These are phyloP conservation scores for Leptinotarsa haldemani DNA, from an alignment of 2,888 invertebrate genomes.

Conservation along the genomic window DNA sequence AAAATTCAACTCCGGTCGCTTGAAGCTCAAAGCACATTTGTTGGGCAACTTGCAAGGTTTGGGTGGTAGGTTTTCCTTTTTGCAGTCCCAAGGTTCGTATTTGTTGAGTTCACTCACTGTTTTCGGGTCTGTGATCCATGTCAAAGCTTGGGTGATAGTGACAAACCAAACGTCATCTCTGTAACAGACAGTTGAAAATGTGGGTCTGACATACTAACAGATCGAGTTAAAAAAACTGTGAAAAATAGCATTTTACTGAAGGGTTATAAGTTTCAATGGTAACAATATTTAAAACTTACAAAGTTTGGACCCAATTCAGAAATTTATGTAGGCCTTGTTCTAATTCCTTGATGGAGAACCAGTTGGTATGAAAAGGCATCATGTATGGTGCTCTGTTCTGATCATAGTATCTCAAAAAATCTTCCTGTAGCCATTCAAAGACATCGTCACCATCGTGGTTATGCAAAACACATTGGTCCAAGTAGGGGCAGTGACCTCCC, in stretches of 20 bases:
- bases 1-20: conserved; percentile 79
- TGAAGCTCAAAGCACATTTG: conserved; percentile 86
- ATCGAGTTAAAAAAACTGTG: too few relatives aligned
- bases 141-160: conserved; percentile 87
- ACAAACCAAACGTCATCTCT: conserved; percentile 90
- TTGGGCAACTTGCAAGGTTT: conserved; percentile 84
- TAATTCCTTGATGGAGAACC: conserved; percentile 91
- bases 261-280: neutral
- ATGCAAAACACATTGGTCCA: conserved; percentile 92
- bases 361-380: conserved; percentile 97
- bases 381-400: conserved; percentile 92
- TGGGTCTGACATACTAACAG: too few relatives aligned
- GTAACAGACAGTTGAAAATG: conserved; percentile 45
- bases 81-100: conserved; percentile 87
- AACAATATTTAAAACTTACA: conserved; percentile 68
- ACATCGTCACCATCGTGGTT: conserved; percentile 83
- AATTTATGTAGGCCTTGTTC: conserved; percentile 88
- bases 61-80: conserved; percentile 77
- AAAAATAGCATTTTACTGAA: neutral
- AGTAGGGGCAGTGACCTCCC: conserved; percentile 91
- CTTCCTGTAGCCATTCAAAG: conserved; percentile 89
- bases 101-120: conserved; percentile 74
- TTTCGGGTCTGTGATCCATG: conserved; percentile 91
- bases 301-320: conserved; percentile 80
- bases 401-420: conserved; percentile 83